Base-by-base conservation (phyloP, 2,797 vertebrate genomes). In the Danionella dracula region DNA sequence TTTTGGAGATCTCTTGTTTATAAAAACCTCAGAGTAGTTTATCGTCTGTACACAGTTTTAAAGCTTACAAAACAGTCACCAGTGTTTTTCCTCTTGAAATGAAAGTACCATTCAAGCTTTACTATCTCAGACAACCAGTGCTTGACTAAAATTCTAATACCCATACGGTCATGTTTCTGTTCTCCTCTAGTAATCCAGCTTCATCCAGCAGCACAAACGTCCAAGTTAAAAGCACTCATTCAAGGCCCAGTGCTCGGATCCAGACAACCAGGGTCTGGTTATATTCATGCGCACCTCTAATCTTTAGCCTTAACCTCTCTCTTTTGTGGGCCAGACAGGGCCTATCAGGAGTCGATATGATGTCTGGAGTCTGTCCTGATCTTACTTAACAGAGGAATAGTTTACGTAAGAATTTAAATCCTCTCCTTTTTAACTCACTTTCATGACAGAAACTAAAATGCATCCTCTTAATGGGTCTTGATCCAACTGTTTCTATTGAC, bases 271-370 rank as follows among this genome's bases (percentile, higher is more conserved):
- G 83, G 89, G 91, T 91, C 89, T 85, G 86, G 67, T 86, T 87
- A 89, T 92, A 91, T 92, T 94, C 91, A 92, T 85, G 91, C 87
- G 89, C 87, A 84, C 86, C 88, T 81, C 83, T 89, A 90, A 90
- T 90, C 90, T 90, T 74, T 75, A 87, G 85, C 82, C 79, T 85
- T 83, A 88, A 89, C 84, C 86, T 90, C 89, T 90, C 89, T 74
- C 83, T 82, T 57, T 44, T 85, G 84, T 84, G 85, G 83, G 79
- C 85, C 83, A 87, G 90, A 89, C 87, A 79, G 67, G 63, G 79
- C 79, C 87, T 95, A 96, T 96, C 93, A 90, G 83, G 76, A 77
- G 81, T 86, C 85, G 92, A 93, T 92, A 93, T 81, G 81, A 86
- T 87, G 92, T 93, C 93, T 93, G 90, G 53, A 55, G 58, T 42